A percentile compares a stretch with the other conserved stretches of the same genome.
Conservation (phyloP, 2,888 invertebrate genomes). For the Leptothorax acervorum region DNA sequence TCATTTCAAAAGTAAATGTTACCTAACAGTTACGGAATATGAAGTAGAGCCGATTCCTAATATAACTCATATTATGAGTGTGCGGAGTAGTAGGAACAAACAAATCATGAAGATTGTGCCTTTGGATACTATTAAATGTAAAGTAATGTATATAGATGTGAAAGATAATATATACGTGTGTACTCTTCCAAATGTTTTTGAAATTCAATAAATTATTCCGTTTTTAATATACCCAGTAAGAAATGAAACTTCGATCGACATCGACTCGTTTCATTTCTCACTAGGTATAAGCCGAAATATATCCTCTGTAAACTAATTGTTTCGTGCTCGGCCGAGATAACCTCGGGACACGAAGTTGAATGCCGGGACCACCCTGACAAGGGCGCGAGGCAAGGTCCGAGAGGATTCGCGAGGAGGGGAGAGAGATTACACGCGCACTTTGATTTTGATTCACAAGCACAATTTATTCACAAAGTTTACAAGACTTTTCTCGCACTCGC, state of each 20-base stretch:
- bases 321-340: too few species aligned
- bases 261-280: too few species aligned
- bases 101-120: not conserved
- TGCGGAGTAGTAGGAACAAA: not conserved
- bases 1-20: conserved; percentile 3
- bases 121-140: conserved; percentile 10
- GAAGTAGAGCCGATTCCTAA: not conserved
- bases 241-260: too few species aligned
- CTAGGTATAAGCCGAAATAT: not conserved
- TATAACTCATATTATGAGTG: not conserved
- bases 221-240: not conserved
- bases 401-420: too few species aligned
- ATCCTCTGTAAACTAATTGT: too few species aligned
- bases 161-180: conserved; percentile 1
- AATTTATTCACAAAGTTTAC: too few species aligned
- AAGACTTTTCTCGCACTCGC: too few species aligned
- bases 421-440: too few species aligned
- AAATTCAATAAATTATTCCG: conserved; percentile 6
- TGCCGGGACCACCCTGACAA: too few species aligned
- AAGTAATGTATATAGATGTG: conserved; percentile 7
- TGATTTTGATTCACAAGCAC: too few species aligned
- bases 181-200: not conserved
- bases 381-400: too few species aligned
- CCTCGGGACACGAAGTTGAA: too few species aligned
- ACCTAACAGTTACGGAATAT: not conserved